phyloP scores from a whole-genome alignment of 2,113 vertebrate genomes.

The cat (Felis catus) region F.catus_Fca126_mat1.0 CM031411.1:59123501-59124000 shows the following conservation, averaged over 20 bases:
- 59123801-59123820: no score
- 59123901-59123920: neutral
- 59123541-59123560: neutral
- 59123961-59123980: neutral
- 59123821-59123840: no score
- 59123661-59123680: constrained; percentile 42
- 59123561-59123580: neutral
- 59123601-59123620: constrained; percentile 46
- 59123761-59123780: no score
- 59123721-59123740: no score
- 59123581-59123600: constrained; percentile 15
- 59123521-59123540: neutral
- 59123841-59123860: no score
- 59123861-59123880: no score
- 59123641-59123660: constrained; percentile 55
- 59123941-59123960: neutral
- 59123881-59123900: no score
- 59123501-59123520: constrained; percentile 25
- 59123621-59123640: constrained; percentile 50
- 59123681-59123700: constrained; percentile 39
- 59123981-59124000: constrained; percentile 13
- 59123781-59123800: no score
- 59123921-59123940: constrained; percentile 34
- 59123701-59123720: constrained; percentile 15
- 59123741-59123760: no score